Evolutionary conservation across 1,140 invertebrate species (phyloP).

Genomic region (Paracyclopina nana): DNA sequence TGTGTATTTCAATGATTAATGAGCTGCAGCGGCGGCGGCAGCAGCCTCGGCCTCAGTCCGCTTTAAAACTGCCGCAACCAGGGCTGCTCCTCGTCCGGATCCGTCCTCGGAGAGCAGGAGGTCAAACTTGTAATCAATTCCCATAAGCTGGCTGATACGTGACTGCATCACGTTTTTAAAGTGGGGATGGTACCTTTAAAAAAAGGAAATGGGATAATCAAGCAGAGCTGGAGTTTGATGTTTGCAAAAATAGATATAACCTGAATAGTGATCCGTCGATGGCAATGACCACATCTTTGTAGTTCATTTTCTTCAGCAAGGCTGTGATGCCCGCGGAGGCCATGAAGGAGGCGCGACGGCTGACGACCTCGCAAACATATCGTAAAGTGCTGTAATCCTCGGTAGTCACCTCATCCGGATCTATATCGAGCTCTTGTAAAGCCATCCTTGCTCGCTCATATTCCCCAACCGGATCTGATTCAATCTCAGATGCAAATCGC

Average conservation of each 20-base stretch:
- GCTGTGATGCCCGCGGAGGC: background rate
- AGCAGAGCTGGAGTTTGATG: background rate
- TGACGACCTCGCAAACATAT: constrained; percentile 4
- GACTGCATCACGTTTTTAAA: background rate
- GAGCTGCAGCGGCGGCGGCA: too few relatives aligned
- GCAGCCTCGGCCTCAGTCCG: too few relatives aligned
- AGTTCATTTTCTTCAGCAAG: background rate
- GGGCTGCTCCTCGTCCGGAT: constrained; percentile 3
- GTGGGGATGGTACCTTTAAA: constrained; percentile 1
- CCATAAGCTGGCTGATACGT: constrained; percentile 6
- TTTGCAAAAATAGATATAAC: background rate
- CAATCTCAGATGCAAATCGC: background rate
- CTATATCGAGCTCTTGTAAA: background rate
- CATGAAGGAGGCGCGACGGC: background rate
- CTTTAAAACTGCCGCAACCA: constrained; percentile 5
- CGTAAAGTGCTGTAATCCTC: background rate
- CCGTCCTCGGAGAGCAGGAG: background rate
- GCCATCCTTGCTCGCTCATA: background rate
- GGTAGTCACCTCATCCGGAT: background rate
- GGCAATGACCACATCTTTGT: constrained; percentile 1
- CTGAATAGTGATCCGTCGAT: constrained; percentile 4
- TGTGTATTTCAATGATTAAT: too few relatives aligned
- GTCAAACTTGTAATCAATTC: constrained; percentile 3
- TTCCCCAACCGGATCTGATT: constrained; percentile 3
- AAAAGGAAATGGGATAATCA: background rate